Evolutionary conservation across 2,113 vertebrate genomes (phyloP), one percentile per base, ranked within the genome.

Genomic region (Australoheros scitulus): DNA sequence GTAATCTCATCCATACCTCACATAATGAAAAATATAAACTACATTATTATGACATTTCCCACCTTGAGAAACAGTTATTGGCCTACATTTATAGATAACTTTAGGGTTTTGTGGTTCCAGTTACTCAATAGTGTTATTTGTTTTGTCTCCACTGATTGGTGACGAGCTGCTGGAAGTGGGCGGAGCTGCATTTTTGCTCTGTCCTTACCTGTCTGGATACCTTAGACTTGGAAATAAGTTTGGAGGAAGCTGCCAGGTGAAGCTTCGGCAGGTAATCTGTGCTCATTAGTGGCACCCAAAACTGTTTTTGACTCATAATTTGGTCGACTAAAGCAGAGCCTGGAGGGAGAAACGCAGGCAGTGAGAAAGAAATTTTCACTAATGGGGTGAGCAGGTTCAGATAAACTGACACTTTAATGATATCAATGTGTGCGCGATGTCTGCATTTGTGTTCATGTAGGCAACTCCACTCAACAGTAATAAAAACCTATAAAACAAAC

Each of bases 211-310:
- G 91, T 76, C 85, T 4, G 2, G 34, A 52, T 72, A 77, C 74
- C 32, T 87, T 75, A 77, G 4, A 63, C 72, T 32, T 11, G 4
- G 58, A 81, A 63, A 14, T 38, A 22, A 11, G 38, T 2, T 77
- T 52, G 61, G 76, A 79, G 81, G 58, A 58, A 75, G 70, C 65
- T 38, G 87, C 83, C 80, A 64, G 70, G 77, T 83, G 79, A 83
- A 52, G 79, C 78, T 80, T 58, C 26, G n/a, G 55, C 65, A 20
- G 72, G 77, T 89, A 79, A 91, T 85, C 74, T 79, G 47, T 8
- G 7, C 85, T 92, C 89, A 87, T 93, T 91, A 92, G 82, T 13
- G 24, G 81, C 74, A 84, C 61, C 76, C 83, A 34, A 72, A 85
- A 78, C 38, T 80, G 82, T 87, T 82, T 76, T 18, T 80, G 63